Conservation (phyloP, 2,888 invertebrate genomes). For the Platypus cylindrus region DNA sequence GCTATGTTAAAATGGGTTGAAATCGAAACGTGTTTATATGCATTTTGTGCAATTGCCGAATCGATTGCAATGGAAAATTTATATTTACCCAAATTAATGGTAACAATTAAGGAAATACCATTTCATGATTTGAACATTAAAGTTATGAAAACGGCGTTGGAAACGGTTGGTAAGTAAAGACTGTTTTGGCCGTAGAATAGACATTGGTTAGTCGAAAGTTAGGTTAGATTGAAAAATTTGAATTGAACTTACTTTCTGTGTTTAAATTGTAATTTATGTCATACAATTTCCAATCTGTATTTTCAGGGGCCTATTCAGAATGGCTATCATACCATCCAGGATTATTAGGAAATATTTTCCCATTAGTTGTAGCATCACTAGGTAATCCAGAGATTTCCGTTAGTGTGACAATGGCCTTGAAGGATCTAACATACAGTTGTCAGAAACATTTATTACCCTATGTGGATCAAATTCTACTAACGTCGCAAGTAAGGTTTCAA, state of each 20-base stretch:
- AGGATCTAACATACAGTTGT: constrained; percentile 77
- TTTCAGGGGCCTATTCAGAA: constrained; percentile 63
- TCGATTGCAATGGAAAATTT: constrained; percentile 44
- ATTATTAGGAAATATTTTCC: constrained; percentile 52
- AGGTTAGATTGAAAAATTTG: no score
- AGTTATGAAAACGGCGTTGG: constrained; percentile 59
- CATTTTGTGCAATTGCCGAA: constrained; percentile 50
- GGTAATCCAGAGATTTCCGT: constrained; percentile 55
- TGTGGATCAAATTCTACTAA: constrained; percentile 61
- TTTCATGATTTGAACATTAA: constrained; percentile 46
- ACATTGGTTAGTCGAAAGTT: no score
- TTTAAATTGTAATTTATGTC: no score
- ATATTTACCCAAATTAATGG: constrained; percentile 46
- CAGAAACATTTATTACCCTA: constrained; percentile 59
- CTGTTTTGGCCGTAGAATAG: neutral
- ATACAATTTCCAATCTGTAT: neutral
- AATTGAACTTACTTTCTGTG: no score
- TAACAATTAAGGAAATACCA: constrained; percentile 49
- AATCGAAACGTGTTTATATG: constrained; percentile 53
- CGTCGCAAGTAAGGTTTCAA: constrained; percentile 42
- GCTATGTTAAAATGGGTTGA: constrained; percentile 45
- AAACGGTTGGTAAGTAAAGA: constrained; percentile 52
- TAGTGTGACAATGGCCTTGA: constrained; percentile 75
- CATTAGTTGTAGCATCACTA: constrained; percentile 55
- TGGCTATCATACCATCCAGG: constrained; percentile 68